Conservation (phyloP, 1,140 invertebrate genomes). For the Matsumurasca onukii region DNA sequence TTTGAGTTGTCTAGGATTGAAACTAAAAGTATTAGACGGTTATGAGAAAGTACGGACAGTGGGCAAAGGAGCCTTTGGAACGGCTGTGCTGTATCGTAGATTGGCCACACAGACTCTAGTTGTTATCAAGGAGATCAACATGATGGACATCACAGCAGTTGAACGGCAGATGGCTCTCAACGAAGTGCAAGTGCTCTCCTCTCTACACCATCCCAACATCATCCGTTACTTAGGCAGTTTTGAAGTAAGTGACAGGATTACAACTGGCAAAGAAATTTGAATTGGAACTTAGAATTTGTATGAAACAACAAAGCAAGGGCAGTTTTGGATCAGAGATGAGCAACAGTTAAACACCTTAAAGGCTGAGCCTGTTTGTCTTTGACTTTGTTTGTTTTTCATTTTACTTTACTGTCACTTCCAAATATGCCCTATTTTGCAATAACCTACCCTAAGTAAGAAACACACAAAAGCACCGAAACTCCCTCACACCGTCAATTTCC, state of each 20-base stretch:
- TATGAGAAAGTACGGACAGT: slow-evolving; percentile 63
- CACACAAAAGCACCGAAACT: no score
- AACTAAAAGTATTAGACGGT: slow-evolving; percentile 39
- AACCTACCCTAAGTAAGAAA: no score
- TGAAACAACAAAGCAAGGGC: slow-evolving; percentile 21
- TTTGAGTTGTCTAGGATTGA: no score
- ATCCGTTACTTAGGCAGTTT: slow-evolving; percentile 44
- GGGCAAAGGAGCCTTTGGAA: slow-evolving; percentile 72
- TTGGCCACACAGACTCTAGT: slow-evolving; percentile 65
- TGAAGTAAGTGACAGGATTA: no score
- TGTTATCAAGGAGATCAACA: slow-evolving; percentile 76
- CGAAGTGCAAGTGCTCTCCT: slow-evolving; percentile 70
- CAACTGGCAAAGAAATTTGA: no score
- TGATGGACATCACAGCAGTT: slow-evolving; percentile 64
- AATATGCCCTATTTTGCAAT: no score
- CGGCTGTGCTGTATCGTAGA: slow-evolving; percentile 68
- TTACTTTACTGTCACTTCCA: no score
- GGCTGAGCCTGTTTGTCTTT: background rate
- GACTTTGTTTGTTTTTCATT: background rate
- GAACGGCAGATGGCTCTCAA: slow-evolving; percentile 74
- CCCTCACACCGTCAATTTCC: no score
- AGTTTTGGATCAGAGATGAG: background rate
- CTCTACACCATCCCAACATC: slow-evolving; percentile 74
- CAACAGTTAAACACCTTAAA: background rate
- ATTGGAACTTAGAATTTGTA: background rate